A percentile compares a stretch with the other conserved stretches of the same genome.
These are phyloP conservation scores for Damaliscus lunatus DNA, from an alignment of 2,113 vertebrate genomes.

Conservation along the genomic window DNA sequence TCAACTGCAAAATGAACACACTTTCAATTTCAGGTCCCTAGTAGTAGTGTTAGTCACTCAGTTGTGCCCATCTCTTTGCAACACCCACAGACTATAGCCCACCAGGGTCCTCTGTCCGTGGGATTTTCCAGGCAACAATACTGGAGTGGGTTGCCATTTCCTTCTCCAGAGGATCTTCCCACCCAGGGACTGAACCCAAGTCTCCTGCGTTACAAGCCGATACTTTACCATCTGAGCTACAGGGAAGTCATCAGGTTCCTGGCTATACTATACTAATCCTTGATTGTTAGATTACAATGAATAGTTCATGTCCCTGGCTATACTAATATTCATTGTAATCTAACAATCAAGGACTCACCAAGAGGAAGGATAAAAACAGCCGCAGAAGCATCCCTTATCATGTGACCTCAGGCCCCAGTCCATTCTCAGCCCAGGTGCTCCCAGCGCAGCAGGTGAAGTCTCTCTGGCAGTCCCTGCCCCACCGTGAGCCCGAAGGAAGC, in stretches of 20 bases:
- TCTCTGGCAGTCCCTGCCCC: neutral
- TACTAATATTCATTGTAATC: neutral
- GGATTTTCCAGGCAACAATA: neutral
- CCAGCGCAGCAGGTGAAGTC: neutral
- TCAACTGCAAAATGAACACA: neutral
- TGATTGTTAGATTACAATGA: neutral
- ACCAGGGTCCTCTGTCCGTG: neutral
- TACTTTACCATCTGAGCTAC: neutral
- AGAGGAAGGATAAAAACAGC: rapidly evolving
- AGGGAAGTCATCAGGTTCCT: neutral
- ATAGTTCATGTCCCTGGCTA: neutral
- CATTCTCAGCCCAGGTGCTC: neutral
- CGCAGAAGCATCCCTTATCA: neutral
- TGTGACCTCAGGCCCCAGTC: neutral
- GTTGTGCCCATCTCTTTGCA: neutral
- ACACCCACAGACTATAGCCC: neutral
- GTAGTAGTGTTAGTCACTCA: neutral
- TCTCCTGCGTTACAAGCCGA: neutral
- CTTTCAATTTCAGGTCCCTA: neutral
- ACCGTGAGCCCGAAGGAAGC: neutral
- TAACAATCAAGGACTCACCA: neutral
- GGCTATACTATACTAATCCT: neutral
- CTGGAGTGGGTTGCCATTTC: neutral
- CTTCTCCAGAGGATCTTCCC: neutral
- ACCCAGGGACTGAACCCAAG: neutral